phyloP scores from a whole-genome alignment of 1,140 invertebrate species.

The Trachymyrmex septentrionalis region DNA sequence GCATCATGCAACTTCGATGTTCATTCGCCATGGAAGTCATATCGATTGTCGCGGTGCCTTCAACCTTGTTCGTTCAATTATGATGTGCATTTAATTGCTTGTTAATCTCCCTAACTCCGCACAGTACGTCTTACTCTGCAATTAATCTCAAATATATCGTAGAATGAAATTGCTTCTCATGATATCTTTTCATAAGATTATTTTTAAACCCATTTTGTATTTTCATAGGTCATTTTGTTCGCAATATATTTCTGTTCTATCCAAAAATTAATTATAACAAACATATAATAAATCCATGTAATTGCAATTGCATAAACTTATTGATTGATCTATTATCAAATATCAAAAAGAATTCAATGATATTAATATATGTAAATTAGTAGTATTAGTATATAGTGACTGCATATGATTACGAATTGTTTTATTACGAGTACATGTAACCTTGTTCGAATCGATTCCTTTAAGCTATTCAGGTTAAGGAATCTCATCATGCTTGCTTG shows the following conservation, averaged over 20 bases:
- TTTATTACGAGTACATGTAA: neutral
- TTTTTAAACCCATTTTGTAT: neutral
- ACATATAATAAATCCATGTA: neutral
- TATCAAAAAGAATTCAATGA: neutral
- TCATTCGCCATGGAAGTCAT: conserved; percentile 19
- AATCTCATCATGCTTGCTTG: conserved; percentile 4
- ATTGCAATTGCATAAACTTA: neutral
- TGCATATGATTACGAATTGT: neutral
- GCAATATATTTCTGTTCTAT: neutral
- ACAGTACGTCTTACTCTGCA: too few species aligned
- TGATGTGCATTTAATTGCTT: conserved; percentile 25
- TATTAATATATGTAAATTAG: neutral
- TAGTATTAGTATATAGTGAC: neutral
- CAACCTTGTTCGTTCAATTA: neutral
- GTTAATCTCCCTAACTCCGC: neutral
- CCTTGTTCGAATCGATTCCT: conserved; percentile 30
- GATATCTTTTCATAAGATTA: neutral
- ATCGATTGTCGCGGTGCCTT: neutral
- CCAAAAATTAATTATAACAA: neutral
- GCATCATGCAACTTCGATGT: conserved; percentile 62
- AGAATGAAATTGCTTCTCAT: neutral
- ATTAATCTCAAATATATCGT: neutral
- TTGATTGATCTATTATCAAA: neutral
- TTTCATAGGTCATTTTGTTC: neutral
- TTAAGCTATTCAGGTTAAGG: conserved; percentile 3